Evolutionary conservation across 2,888 invertebrate species (phyloP), one percentile per base, ranked within the genome.

Genomic region (Schrankia costaestrigalis): DNA sequence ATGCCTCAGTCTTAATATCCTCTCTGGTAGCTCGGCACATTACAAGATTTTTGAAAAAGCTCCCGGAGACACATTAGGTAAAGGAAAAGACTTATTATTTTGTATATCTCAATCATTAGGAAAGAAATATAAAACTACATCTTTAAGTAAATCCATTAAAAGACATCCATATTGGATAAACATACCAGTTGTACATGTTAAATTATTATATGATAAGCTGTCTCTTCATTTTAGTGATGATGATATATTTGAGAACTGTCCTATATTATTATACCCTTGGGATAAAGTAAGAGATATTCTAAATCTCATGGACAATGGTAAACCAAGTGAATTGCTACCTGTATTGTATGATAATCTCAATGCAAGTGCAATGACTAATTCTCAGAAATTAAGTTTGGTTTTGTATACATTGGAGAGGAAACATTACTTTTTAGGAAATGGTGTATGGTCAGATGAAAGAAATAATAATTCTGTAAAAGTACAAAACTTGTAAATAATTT

Each of bases 351-450:
- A 82, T 23, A 61, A 65, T 32, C 43, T 85, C 26, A 59, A 81
- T 31, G 44, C 68, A 10, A 39, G 39, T 12, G 57, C 55, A 27
- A 39, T 87, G 19, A 73, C 47, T 39, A 77, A 78, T 21, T 68
- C 77, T 10, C 80, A 85, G 46, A 78, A 71, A 49, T 58, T 89
- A 29, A 87, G 87, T 55, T 61, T 89, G 35, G 60, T 68, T 9
- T 48, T 87, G 11, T 89, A 89, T 71, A 55, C 76, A 37, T 59
- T 89, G 26, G 88, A 89, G 59, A 86, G 71, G 57, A 76, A 78
- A 17, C 84, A 88, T 59, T 83, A 87, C 49, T 88, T 88, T 62
- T 71, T 73, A 48, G 88, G 86, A 13, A 86, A 87, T 71, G 88
- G 88, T 29, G 75, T 89, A 2, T 89, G 88, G 88, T 56, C 54